Evolutionary conservation across 2,888 invertebrate species (phyloP).

Genomic region (Synanthedon myopaeformis): DNA sequence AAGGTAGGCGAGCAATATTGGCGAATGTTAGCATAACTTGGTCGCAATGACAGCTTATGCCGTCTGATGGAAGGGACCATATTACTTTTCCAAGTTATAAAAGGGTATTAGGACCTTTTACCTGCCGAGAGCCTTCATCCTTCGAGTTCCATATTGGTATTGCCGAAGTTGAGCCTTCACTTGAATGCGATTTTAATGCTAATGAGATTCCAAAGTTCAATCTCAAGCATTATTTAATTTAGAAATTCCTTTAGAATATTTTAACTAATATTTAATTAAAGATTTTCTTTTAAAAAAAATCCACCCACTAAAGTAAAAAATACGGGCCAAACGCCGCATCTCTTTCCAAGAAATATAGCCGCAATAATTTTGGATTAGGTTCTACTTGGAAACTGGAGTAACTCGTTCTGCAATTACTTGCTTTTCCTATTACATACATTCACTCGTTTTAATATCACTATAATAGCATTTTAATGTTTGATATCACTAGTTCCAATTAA

Average conservation of each 20-base stretch:
- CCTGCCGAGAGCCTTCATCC: slow-evolving; percentile 7
- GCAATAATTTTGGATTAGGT: slow-evolving; percentile 19
- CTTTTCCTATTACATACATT: neutral
- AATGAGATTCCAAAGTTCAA: neutral
- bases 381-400: neutral
- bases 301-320: no score
- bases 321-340: no score
- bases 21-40: slow-evolving; percentile 33
- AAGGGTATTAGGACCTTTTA: neutral
- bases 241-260: no score
- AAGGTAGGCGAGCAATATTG: slow-evolving; percentile 32
- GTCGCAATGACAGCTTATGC: slow-evolving; percentile 34
- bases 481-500: no score
- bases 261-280: no score
- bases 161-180: neutral
- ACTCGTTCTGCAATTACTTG: slow-evolving; percentile 2
- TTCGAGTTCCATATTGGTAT: slow-evolving; percentile 7
- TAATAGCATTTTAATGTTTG: no score
- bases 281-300: no score
- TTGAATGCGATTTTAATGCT: neutral
- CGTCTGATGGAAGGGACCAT: slow-evolving; percentile 20
- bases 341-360: slow-evolving; percentile 12
- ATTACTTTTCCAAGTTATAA: slow-evolving; percentile 28
- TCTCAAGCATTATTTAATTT: neutral
- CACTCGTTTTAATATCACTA: no score